These are phyloP conservation scores for Melipona beecheii DNA, from an alignment of 2,888 invertebrate genomes.

Conservation along the genomic window DNA sequence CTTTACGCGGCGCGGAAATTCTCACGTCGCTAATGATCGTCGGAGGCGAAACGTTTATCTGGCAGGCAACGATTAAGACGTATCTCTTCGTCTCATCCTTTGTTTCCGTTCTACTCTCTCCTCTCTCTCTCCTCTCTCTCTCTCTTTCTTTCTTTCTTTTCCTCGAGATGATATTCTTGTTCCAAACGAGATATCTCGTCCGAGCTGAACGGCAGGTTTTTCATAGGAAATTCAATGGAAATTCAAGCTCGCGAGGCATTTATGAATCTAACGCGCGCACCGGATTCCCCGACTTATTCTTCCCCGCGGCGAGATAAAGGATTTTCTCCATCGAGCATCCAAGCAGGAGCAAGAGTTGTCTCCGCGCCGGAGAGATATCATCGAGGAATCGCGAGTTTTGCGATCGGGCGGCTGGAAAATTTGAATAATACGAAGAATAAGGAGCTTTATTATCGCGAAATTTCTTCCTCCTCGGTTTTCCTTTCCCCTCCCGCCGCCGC, in stretches of 20 bases:
- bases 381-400: conserved; percentile 24
- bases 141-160: neutral
- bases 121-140: no score
- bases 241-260: conserved; percentile 18
- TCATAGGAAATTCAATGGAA: conserved; percentile 42
- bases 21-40: conserved; percentile 37
- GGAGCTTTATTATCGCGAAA: conserved; percentile 47
- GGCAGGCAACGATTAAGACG: conserved; percentile 38
- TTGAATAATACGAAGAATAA: conserved; percentile 47
- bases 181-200: neutral
- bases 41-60: neutral
- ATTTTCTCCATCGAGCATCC: neutral
- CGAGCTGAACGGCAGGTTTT: conserved; percentile 11
- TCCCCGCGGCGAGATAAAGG: conserved; percentile 9
- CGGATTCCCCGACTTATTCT: conserved; percentile 12
- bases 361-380: neutral
- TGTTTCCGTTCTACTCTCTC: neutral
- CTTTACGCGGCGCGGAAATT: conserved; percentile 12
- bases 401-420: conserved; percentile 19
- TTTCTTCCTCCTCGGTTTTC: neutral
- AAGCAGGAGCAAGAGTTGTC: conserved; percentile 1
- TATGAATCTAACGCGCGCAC: conserved; percentile 23
- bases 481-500: neutral
- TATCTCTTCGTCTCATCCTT: neutral
- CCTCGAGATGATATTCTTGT: conserved; percentile 8